These are phyloP conservation scores for Rhinogobio ventralis DNA, from an alignment of 2,797 vertebrate genomes.

Conservation along the genomic window DNA sequence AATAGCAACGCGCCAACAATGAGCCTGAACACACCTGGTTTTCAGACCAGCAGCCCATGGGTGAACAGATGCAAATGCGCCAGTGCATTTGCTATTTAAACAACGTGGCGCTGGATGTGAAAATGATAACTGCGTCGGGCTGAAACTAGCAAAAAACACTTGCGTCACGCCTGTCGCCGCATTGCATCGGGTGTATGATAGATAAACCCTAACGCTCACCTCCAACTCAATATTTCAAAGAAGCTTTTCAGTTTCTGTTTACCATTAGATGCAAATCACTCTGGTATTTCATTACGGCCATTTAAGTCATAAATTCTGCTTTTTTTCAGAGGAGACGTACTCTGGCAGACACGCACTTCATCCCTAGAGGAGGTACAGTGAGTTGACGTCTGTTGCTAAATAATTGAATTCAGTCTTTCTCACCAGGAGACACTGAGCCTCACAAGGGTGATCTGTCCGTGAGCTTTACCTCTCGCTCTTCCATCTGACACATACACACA, in stretches of 20 bases:
- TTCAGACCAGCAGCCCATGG: no score
- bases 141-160: no score
- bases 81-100: no score
- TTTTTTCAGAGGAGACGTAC: conserved; percentile 14
- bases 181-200: no score
- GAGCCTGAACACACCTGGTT: no score
- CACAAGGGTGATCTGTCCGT: conserved; percentile 24
- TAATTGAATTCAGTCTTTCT: conserved; percentile 53
- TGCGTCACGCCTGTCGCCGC: no score
- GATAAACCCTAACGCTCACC: conserved; percentile 4
- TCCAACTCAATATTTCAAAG: conserved; percentile 6
- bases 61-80: no score
- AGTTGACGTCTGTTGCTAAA: conserved; percentile 40
- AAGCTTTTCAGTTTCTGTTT: not conserved
- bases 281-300: not conserved
- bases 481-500: conserved; percentile 18
- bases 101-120: no score
- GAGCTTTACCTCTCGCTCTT: conserved; percentile 6
- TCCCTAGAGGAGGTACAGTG: conserved; percentile 6
- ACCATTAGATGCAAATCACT: conserved; percentile 22
- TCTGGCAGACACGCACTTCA: not conserved
- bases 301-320: conserved; percentile 14
- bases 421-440: conserved; percentile 29
- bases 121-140: no score
- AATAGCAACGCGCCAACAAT: no score